These are phyloP conservation scores for Drosophila insularis DNA, from an alignment of 1,140 invertebrate species.

Conservation along the genomic window DNA sequence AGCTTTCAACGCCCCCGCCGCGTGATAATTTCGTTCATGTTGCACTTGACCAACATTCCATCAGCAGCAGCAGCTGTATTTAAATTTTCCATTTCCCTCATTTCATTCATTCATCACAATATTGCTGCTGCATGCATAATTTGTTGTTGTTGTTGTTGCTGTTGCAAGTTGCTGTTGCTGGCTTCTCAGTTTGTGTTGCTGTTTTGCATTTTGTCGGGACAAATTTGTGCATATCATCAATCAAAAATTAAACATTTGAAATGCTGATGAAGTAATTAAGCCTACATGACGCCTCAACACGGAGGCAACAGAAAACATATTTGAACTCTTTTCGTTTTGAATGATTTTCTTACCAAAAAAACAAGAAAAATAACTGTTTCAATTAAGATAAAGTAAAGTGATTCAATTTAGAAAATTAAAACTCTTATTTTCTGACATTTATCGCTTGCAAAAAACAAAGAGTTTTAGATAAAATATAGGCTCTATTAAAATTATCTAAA, in stretches of 20 bases:
- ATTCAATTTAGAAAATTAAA: not conserved
- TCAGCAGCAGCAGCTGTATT: constrained; percentile 28
- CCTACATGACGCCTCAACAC: constrained; percentile 45
- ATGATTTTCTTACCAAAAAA: not conserved
- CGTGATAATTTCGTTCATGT: constrained; percentile 26
- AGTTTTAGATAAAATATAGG: too few relatives aligned
- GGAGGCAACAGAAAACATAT: constrained; percentile 30
- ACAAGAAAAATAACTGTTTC: not conserved
- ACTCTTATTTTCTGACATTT: too few relatives aligned
- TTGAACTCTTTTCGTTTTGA: constrained; percentile 3
- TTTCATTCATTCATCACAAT: constrained; percentile 52
- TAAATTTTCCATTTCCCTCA: constrained; percentile 39
- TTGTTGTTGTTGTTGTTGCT: constrained; percentile 12
- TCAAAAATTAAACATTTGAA: constrained; percentile 63
- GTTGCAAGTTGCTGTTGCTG: not conserved
- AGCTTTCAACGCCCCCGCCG: constrained; percentile 33
- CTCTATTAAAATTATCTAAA: too few relatives aligned
- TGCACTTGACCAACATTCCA: constrained; percentile 62
- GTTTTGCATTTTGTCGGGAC: constrained; percentile 66
- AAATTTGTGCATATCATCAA: constrained; percentile 76
- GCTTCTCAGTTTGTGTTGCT: constrained; percentile 15
- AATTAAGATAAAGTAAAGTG: not conserved
- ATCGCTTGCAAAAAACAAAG: too few relatives aligned
- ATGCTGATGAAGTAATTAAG: constrained; percentile 67
- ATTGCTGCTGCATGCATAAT: constrained; percentile 28